Evolutionary conservation across 2,888 invertebrate species (phyloP).

Genomic region (Harmothoe impar): DNA sequence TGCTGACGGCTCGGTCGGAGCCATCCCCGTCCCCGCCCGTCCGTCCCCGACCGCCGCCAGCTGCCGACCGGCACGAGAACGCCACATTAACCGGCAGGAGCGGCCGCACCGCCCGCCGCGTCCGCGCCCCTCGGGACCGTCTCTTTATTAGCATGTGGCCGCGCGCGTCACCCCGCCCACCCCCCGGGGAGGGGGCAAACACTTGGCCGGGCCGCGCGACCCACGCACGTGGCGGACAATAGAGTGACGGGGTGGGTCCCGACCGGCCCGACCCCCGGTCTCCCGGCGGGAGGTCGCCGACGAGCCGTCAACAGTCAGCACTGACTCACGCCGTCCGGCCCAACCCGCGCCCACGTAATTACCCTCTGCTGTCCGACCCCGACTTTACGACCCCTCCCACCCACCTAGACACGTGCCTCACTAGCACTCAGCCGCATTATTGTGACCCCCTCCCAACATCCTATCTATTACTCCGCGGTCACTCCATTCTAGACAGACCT

Average conservation of each 20-base stretch:
- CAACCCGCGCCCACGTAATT: not conserved
- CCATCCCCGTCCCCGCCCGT: constrained; percentile 1
- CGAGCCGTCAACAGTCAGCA: not conserved
- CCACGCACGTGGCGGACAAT: constrained; percentile 26
- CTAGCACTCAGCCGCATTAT: not conserved
- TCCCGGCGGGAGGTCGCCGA: constrained; percentile 12
- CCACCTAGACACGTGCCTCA: not conserved
- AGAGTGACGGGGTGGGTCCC: constrained; percentile 20
- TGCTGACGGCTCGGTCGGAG: not conserved
- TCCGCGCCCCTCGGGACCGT: constrained; percentile 46
- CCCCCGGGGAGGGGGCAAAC: constrained; percentile 49
- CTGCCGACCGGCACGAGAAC: constrained; percentile 37
- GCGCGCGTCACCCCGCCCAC: constrained; percentile 14
- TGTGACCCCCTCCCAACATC: no score
- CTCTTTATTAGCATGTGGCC: constrained; percentile 55
- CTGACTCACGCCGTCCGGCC: constrained; percentile 28
- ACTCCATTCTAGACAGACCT: not conserved
- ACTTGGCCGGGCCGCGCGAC: constrained; percentile 44
- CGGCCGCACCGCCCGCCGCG: not conserved
- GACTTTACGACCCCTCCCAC: constrained; percentile 40
- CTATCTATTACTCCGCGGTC: not conserved
- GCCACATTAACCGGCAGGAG: constrained; percentile 14
- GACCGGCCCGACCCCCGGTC: not conserved
- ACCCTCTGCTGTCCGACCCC: constrained; percentile 6
- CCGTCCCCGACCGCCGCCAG: constrained; percentile 21